Evolutionary conservation across 2,113 vertebrate species (phyloP).

Genomic region (Scomber scombrus): DNA sequence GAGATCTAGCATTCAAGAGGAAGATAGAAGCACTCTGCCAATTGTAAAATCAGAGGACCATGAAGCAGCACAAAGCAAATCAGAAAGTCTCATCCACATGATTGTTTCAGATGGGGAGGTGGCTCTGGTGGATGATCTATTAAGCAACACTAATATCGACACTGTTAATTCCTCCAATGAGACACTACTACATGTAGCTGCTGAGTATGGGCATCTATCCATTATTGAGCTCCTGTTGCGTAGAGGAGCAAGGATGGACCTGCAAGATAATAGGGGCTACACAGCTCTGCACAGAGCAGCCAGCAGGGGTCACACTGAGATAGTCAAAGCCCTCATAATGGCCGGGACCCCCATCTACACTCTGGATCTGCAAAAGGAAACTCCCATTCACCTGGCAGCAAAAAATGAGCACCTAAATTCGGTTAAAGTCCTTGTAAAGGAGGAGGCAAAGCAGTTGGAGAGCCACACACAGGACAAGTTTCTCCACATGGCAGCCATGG

Average conservation of each 20-base stretch:
- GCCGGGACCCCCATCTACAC: constrained; percentile 75
- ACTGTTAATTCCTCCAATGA: constrained; percentile 66
- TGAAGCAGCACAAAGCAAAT: constrained; percentile 24
- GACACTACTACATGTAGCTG: constrained; percentile 84
- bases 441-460: constrained; percentile 75
- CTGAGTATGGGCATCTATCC: constrained; percentile 72
- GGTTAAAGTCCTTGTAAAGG: constrained; percentile 76
- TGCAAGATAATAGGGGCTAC: constrained; percentile 77
- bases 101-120: constrained; percentile 73
- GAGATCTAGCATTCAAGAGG: constrained; percentile 12
- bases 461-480: constrained; percentile 75
- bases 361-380: constrained; percentile 74
- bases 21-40: background rate
- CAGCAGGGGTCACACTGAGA: constrained; percentile 71
- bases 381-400: constrained; percentile 78
- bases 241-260: constrained; percentile 79
- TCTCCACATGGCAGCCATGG: constrained; percentile 81
- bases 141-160: constrained; percentile 69
- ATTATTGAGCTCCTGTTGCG: constrained; percentile 79
- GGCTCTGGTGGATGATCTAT: constrained; percentile 65
- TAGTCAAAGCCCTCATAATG: constrained; percentile 66
- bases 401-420: constrained; percentile 67
- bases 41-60: constrained; percentile 38
- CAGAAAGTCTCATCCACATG: constrained; percentile 60
- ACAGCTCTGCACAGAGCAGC: constrained; percentile 86